phyloP scores from a whole-genome alignment of 2,888 invertebrate species.

The Crossocerus cetratus region DNA sequence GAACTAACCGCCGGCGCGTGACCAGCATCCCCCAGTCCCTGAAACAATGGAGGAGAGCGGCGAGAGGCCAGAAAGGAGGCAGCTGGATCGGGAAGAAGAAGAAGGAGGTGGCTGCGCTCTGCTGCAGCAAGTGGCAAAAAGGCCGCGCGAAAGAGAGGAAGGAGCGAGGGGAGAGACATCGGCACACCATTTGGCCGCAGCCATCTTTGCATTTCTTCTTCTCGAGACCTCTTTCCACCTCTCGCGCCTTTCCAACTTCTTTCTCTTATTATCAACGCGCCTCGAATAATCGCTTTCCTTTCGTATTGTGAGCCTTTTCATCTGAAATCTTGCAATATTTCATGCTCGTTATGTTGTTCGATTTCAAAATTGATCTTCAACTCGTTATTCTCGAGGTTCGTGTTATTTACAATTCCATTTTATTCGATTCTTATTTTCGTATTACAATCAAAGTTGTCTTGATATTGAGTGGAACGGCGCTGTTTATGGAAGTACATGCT shows the following conservation, averaged over 20 bases:
- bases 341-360: too few species aligned
- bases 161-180: constrained; percentile 33
- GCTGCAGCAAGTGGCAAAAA: neutral
- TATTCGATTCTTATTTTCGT: too few species aligned
- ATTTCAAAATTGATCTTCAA: too few species aligned
- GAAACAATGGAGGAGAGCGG: constrained; percentile 34
- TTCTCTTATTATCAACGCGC: constrained; percentile 24
- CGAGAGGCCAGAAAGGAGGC: constrained; percentile 22
- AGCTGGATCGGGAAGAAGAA: constrained; percentile 26
- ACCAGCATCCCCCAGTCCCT: constrained; percentile 63
- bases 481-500: too few species aligned
- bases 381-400: too few species aligned
- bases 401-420: too few species aligned
- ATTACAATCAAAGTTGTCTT: too few species aligned
- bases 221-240: constrained; percentile 45
- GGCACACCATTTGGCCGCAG: constrained; percentile 52
- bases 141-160: constrained; percentile 21
- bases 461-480: too few species aligned
- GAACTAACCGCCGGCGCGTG: constrained; percentile 76
- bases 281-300: neutral
- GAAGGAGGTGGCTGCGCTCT: constrained; percentile 13
- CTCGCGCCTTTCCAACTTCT: constrained; percentile 46
- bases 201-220: constrained; percentile 68
- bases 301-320: neutral
- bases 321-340: too few species aligned